Conservation (phyloP, 1,140 invertebrate genomes). For the Andrena cerasifolii region DNA sequence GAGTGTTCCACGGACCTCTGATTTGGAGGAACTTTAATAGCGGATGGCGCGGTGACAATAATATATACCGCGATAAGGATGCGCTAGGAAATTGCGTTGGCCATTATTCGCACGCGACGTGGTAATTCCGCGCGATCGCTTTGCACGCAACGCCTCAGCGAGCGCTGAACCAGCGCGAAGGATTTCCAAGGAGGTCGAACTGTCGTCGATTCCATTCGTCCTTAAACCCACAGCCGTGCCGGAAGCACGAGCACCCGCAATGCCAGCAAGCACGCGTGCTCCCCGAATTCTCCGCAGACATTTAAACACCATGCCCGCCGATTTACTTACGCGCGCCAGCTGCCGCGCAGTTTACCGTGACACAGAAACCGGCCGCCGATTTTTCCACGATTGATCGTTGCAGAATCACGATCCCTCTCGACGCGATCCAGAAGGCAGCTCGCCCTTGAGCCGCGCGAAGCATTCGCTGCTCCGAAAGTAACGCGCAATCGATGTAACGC, state of each 20-base stretch:
- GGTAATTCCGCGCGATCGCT: neutral
- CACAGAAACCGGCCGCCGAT: too few species aligned
- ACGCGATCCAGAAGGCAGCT: too few species aligned
- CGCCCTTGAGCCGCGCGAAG: too few species aligned
- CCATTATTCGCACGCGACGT: constrained; percentile 12
- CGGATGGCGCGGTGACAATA: neutral
- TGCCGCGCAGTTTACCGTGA: too few species aligned
- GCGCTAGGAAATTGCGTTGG: neutral
- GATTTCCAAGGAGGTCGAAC: neutral
- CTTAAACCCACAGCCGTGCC: neutral
- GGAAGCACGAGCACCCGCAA: neutral
- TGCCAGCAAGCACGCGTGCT: neutral
- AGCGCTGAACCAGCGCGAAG: neutral
- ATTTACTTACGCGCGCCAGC: too few species aligned
- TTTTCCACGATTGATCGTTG: too few species aligned
- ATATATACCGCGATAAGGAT: neutral
- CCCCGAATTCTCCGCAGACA: too few species aligned
- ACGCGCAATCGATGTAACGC: neutral
- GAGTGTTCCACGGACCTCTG: neutral
- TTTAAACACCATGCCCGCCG: too few species aligned
- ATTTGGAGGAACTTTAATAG: neutral
- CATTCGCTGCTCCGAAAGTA: neutral
- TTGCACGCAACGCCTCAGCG: neutral
- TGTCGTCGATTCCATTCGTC: constrained; percentile 7
- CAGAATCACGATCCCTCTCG: too few species aligned